A percentile compares a stretch with the other conserved stretches of the same genome.
phyloP scores from a whole-genome alignment of 2,797 vertebrate species.

The Phataginus tricuspis region DNA sequence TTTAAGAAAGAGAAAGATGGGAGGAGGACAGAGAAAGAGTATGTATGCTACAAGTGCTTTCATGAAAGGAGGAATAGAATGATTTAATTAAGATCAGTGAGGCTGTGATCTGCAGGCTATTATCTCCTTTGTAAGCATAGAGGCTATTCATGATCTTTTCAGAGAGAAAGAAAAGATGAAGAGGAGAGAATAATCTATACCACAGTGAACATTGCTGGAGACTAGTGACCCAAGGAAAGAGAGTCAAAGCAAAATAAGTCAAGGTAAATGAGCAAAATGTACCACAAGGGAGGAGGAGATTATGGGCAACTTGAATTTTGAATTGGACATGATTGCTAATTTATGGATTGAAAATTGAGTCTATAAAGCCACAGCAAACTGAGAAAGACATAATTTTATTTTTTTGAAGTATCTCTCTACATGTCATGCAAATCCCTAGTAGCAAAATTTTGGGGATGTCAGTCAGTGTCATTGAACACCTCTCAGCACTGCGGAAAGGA shows the following conservation, averaged over 20 bases:
- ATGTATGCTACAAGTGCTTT: neutral
- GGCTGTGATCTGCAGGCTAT: neutral
- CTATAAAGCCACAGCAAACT: neutral
- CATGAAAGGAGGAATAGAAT: neutral
- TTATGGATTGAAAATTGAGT: neutral
- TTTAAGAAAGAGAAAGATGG: neutral
- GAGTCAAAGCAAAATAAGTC: neutral
- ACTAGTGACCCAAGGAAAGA: neutral
- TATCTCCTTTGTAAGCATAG: neutral
- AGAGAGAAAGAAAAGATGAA: neutral
- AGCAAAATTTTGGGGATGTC: neutral
- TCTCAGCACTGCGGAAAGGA: neutral
- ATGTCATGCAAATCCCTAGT: neutral
- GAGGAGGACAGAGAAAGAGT: neutral
- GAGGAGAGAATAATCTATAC: neutral
- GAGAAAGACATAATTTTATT: neutral
- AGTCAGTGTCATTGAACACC: neutral
- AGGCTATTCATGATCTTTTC: neutral
- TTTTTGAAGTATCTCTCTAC: neutral
- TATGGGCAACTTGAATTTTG: neutral
- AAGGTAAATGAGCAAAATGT: neutral
- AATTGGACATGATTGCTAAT: neutral
- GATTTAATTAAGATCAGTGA: conserved; percentile 37
- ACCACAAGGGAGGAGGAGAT: neutral
- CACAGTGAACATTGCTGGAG: neutral